phyloP scores from a whole-genome alignment of 2,888 invertebrate genomes.

The Lampropteryx suffumata region DNA sequence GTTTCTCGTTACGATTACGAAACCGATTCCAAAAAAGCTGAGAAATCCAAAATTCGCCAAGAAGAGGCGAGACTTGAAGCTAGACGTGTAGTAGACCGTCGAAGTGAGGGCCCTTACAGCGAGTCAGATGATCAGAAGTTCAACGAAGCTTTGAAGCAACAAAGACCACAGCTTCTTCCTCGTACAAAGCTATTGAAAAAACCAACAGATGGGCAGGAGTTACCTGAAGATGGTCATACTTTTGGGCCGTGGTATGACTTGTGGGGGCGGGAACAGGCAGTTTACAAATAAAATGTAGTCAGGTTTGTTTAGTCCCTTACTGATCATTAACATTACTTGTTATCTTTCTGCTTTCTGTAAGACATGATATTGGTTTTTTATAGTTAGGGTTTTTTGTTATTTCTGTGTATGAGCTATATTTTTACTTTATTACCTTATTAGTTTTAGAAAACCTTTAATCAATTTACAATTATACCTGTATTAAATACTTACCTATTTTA shows the following conservation, averaged over 20 bases:
- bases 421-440: not conserved
- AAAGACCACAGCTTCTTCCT: conserved; percentile 85
- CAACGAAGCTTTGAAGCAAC: conserved; percentile 76
- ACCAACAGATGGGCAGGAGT: conserved; percentile 71
- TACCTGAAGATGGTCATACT: conserved; percentile 85
- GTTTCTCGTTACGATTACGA: conserved; percentile 75
- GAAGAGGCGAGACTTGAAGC: conserved; percentile 76
- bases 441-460: not conserved
- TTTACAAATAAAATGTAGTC: conserved; percentile 73
- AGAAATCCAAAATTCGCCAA: conserved; percentile 76
- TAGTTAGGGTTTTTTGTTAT: conserved; percentile 19
- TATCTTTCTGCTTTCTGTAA: conserved; percentile 21
- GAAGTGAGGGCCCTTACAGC: conserved; percentile 73
- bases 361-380: conserved; percentile 10
- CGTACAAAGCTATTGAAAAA: conserved; percentile 87
- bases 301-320: conserved; percentile 49
- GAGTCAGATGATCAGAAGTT: conserved; percentile 82
- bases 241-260: conserved; percentile 95
- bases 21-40: conserved; percentile 80
- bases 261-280: conserved; percentile 90
- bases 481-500: not conserved
- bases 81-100: conserved; percentile 65
- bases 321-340: conserved; percentile 23
- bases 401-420: not conserved
- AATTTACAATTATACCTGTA: not conserved